These are phyloP conservation scores for Ophioderma brevispina DNA, from an alignment of 35 echinoderm and acorn worm genomes.

Conservation along the genomic window DNA sequence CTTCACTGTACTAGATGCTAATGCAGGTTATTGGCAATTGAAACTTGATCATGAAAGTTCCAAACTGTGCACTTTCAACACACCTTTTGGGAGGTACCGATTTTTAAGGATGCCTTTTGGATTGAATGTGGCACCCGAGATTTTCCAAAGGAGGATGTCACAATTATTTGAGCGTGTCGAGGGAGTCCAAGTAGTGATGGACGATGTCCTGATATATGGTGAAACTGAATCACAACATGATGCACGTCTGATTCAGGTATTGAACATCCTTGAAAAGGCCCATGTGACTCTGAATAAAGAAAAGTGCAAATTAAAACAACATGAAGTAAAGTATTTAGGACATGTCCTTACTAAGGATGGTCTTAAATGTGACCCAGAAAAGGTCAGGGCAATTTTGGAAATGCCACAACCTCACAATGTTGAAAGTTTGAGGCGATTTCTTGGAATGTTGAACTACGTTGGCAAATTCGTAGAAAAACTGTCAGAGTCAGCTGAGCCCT, in stretches of 20 bases:
- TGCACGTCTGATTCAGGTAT: slow-evolving; percentile 6
- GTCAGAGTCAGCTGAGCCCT: not conserved
- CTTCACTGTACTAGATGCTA: slow-evolving; percentile 52
- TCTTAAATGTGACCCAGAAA: slow-evolving; percentile 50
- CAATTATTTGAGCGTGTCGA: slow-evolving; percentile 34
- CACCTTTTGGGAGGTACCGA: slow-evolving; percentile 48
- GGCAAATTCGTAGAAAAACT: slow-evolving; percentile 47
- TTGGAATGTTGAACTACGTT: slow-evolving; percentile 63
- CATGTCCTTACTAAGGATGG: slow-evolving; percentile 35
- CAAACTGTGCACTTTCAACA: slow-evolving; percentile 47
- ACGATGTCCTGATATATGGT: slow-evolving; percentile 63
- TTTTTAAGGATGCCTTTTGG: slow-evolving; percentile 58
- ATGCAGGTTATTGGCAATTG: slow-evolving; percentile 71
- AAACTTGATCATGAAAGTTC: slow-evolving; percentile 51
- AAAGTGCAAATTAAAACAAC: slow-evolving; percentile 45
- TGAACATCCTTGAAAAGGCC: slow-evolving; percentile 38
- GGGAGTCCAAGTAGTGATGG: slow-evolving; percentile 52
- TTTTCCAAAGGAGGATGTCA: slow-evolving; percentile 64
- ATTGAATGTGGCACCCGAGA: not conserved
- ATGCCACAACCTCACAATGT: slow-evolving; percentile 39
- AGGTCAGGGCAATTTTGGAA: slow-evolving; percentile 52
- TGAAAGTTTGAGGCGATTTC: slow-evolving; percentile 32
- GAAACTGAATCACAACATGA: slow-evolving; percentile 30
- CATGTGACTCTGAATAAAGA: slow-evolving; percentile 56
- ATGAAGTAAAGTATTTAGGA: slow-evolving; percentile 49